Base-by-base conservation (phyloP, 2,113 vertebrate species). In the Genyomyrus donnyi region DNA sequence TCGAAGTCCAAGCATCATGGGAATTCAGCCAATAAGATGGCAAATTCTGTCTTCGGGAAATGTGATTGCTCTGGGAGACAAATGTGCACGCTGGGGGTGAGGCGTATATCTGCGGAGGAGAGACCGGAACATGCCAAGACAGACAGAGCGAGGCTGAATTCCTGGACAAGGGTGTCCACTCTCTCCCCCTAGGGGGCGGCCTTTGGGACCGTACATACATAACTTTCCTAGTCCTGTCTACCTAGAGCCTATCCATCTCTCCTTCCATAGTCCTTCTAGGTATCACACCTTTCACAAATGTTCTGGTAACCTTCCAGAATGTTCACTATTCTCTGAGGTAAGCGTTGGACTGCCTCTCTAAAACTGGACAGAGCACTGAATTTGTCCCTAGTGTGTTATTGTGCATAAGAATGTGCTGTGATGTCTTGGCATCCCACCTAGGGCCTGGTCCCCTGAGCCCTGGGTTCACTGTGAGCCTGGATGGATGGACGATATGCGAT, bases 11-110 rank as follows among this genome's bases (percentile, higher is more conserved):
- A 52, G 45, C 88, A 93, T 91, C 92, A 92, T 66, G 91, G 94
- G 92, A 93, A 93, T 91, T 93, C 88, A 93, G 48, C 85, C 53
- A 91, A 91, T 90, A 90, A 88, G 66, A 91, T 90, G 89, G 89
- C 91, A 91, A 90, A 88, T 89, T 90, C 49, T 50, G 85, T 89
- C 85, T 70, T 39, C 50, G 27, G 24, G n/a, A 91, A 90, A 88
- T n/a, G 85, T 56, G 85, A 88, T 90, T 88, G 84, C 87, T 85
- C 62, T 53, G 89, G 88, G 74, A 80, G 74, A 66, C 53, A 53
- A 84, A 88, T 52, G 31, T 46, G 50, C 58, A 52, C 58, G 45
- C 42, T 24, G 89, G 50, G 11, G 52, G 42, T 42, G 21, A 27
- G 74, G 49, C 31, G 4, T 24, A 53, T 27, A 49, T 50, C 19